Conservation (phyloP, 2,888 invertebrate genomes). For the Agonopterix alstromeriana region DNA sequence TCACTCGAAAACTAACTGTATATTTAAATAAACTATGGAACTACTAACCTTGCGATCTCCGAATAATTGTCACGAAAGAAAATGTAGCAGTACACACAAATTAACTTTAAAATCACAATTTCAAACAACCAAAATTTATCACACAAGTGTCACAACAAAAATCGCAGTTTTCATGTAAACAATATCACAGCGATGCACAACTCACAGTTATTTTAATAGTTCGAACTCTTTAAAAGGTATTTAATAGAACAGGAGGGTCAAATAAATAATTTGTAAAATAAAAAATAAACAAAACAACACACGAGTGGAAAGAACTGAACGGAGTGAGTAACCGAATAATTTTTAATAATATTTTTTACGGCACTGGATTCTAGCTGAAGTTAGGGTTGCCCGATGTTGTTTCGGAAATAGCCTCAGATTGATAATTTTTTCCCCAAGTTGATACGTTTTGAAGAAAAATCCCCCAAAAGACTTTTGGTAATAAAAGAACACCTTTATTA, state of each 20-base stretch:
- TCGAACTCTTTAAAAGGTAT: too few relatives aligned
- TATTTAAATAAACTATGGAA: background rate
- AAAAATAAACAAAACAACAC: constrained; percentile 26
- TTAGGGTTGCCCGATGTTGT: too few relatives aligned
- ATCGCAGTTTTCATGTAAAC: constrained; percentile 13
- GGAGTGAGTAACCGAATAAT: constrained; percentile 20
- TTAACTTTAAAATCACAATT: constrained; percentile 18
- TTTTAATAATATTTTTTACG: too few relatives aligned
- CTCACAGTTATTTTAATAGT: constrained; percentile 13
- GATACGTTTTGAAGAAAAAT: too few relatives aligned
- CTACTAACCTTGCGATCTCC: background rate
- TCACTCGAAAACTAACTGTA: constrained; percentile 8
- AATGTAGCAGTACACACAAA: constrained; percentile 2
- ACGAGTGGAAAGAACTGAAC: constrained; percentile 16
- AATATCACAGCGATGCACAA: constrained; percentile 44
- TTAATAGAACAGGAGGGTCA: constrained; percentile 2
- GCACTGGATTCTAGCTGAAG: constrained; percentile 3
- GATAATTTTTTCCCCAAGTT: too few relatives aligned
- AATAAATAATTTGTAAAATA: constrained; percentile 5
- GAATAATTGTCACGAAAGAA: background rate
- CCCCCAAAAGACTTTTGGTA: too few relatives aligned
- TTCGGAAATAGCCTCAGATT: too few relatives aligned
- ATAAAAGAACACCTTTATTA: too few relatives aligned
- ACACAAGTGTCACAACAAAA: constrained; percentile 10
- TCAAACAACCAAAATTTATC: constrained; percentile 29